phyloP scores from a whole-genome alignment of 2,113 vertebrate species.

The human (Homo sapiens) region DNA sequence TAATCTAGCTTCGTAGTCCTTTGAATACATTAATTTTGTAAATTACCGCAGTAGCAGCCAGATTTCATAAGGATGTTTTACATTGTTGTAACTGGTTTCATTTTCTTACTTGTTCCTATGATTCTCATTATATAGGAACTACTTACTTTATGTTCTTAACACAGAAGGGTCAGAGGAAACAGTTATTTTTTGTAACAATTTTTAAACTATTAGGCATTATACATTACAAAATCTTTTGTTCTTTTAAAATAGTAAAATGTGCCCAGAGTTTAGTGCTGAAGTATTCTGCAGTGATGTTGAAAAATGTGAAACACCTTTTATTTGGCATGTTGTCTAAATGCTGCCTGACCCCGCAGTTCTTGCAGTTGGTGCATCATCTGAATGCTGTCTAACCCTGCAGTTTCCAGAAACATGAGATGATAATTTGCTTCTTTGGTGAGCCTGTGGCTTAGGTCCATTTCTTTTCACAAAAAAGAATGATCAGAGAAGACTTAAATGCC shows the following conservation, averaged over 20 bases:
- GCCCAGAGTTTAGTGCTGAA: not conserved
- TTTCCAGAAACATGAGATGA: not conserved
- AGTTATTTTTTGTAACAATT: not conserved
- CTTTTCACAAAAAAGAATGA: not conserved
- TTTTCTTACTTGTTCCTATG: slow-evolving; percentile 3
- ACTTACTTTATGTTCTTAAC: not conserved
- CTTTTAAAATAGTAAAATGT: not conserved
- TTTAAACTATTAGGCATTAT: not conserved
- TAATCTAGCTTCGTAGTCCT: not conserved
- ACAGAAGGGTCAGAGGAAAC: not conserved
- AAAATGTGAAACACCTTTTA: not conserved
- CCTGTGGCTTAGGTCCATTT: not conserved
- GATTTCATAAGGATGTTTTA: not conserved
- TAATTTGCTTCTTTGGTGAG: not conserved
- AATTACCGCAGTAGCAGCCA: not conserved
- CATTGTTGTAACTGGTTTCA: not conserved
- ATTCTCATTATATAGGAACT: not conserved
- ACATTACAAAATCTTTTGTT: not conserved
- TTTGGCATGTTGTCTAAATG: not conserved
- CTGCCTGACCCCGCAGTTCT: not conserved
- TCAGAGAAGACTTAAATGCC: not conserved
- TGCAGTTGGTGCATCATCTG: not conserved
- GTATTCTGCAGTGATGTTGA: not conserved
- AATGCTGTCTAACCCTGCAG: not conserved
- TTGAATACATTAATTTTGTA: not conserved